These are phyloP conservation scores for Leptoclinus maculatus DNA, from an alignment of 2,797 vertebrate species.

Conservation along the genomic window DNA sequence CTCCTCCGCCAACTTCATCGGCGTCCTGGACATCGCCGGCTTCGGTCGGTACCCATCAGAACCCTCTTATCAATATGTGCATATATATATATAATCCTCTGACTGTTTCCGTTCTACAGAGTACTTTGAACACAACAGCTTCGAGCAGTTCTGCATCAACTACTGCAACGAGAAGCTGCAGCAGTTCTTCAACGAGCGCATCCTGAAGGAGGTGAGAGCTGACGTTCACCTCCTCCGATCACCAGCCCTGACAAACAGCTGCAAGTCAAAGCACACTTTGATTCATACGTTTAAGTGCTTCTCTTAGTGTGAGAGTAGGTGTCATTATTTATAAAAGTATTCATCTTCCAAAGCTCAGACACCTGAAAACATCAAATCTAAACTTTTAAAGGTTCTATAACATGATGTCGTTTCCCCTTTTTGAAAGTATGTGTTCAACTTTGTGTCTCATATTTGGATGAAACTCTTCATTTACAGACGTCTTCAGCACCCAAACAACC, in stretches of 20 bases:
- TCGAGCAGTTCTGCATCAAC: conserved; percentile 99
- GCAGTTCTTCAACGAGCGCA: conserved; percentile 98
- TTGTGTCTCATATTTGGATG: neutral
- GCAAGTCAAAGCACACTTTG: neutral
- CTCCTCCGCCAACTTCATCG: conserved; percentile 94
- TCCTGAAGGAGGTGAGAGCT: conserved; percentile 94
- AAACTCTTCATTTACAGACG: neutral
- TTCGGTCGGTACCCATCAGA: conserved; percentile 84
- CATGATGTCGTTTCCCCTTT: neutral
- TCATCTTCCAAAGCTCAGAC: neutral
- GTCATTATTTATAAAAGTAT: neutral
- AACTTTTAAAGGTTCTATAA: neutral
- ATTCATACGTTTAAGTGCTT: neutral
- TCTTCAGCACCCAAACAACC: neutral
- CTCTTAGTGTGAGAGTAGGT: neutral
- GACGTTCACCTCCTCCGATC: neutral
- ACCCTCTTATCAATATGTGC: too few species aligned
- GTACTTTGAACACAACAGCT: conserved; percentile 99
- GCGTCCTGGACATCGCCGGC: conserved; percentile 97
- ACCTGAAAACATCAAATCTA: neutral
- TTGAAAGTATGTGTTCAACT: neutral
- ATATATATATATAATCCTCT: neutral
- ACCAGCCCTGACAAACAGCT: neutral
- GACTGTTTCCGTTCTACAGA: conserved; percentile 82
- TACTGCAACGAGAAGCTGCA: conserved; percentile 99